A percentile compares a stretch with the other conserved stretches of the same genome.
Evolutionary conservation across 1,140 invertebrate genomes (phyloP).

Genomic region (Drosophila teissieri): DNA sequence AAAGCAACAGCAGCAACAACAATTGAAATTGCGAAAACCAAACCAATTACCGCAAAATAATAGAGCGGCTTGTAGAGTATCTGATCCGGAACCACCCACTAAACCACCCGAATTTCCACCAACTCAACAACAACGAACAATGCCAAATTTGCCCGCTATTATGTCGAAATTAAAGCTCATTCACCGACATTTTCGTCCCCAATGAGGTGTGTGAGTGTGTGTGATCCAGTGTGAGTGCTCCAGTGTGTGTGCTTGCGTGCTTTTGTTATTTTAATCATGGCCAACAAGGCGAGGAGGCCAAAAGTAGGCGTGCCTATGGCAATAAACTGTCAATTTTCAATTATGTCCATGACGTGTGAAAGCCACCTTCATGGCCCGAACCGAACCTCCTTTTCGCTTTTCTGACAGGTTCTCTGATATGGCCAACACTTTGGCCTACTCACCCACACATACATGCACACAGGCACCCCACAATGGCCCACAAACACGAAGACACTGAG

Average conservation of each 20-base stretch:
- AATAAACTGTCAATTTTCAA: slow-evolving; percentile 68
- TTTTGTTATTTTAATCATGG: slow-evolving; percentile 55
- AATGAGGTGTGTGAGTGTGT: background rate
- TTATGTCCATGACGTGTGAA: slow-evolving; percentile 52
- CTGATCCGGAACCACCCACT: slow-evolving; percentile 22
- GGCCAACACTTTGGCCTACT: slow-evolving; percentile 7
- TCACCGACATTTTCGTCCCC: slow-evolving; percentile 31
- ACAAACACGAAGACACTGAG: slow-evolving; percentile 10
- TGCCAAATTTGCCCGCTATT: slow-evolving; percentile 54
- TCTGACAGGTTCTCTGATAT: slow-evolving; percentile 34
- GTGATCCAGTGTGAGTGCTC: too few relatives aligned
- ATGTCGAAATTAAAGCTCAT: slow-evolving; percentile 64
- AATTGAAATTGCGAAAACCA: slow-evolving; percentile 43
- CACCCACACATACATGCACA: slow-evolving; percentile 9
- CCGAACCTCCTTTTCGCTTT: slow-evolving; percentile 9
- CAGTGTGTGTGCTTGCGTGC: slow-evolving; percentile 12
- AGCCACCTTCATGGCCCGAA: slow-evolving; percentile 29
- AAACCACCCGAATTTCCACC: slow-evolving; percentile 1
- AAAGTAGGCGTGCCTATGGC: slow-evolving; percentile 59
- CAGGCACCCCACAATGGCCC: background rate
- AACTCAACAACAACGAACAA: slow-evolving; percentile 32
- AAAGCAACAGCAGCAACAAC: slow-evolving; percentile 1
- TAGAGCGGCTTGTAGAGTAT: slow-evolving; percentile 40
- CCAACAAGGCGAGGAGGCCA: slow-evolving; percentile 48
- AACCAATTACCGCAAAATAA: slow-evolving; percentile 58